Base-by-base conservation (phyloP, 2,113 vertebrate genomes). In the Oncorhynchus gorbuscha region DNA sequence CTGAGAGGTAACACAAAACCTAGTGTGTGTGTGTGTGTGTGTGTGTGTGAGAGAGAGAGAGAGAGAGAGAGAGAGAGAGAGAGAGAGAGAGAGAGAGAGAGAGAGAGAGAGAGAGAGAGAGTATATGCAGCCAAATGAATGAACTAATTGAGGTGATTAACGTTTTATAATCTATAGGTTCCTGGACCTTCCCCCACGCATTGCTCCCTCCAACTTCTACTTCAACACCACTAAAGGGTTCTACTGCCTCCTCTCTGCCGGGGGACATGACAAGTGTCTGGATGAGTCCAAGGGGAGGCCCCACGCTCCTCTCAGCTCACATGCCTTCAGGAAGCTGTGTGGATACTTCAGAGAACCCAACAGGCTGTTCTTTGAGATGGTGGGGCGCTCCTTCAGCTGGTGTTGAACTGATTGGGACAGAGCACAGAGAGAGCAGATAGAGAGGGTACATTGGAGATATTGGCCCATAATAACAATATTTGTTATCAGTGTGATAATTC, bases 211-310 rank as follows among this genome's bases (percentile, higher is more conserved):
- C 78, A 94, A 95, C 85, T 95, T 95, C 84, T 94, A 94, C 85
- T 95, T 94, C 88, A 95, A 95, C 85, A 79, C 85, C 79, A 95
- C 94, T 55, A 95, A 94, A 77, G 94, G 94, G 59, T 95, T 95
- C 90, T 94, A 94, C 88, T 95, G 95, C 87, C 90, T 94, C 64
- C 85, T 91, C 58, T 89, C 92, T 0, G 90, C 87, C 0, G 93
- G 93, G 62, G 93, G 93, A 66, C 92, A 88, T 0, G 93, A 94
- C 74, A 94, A 93, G 82, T 95, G 95, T 88, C 91, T 95, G 86
- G 94, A 94, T 55, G 89, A 93, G 69, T 95, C 94, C 2, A 95
- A 95, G 80, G 94, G 94, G 26, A 84, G 94, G 8, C 93, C 92
- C 0, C 94, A 95, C 1, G 94, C 94, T 0, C 86, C 93, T 0